phyloP scores from a whole-genome alignment of 2,888 invertebrate genomes.

The Melipona beecheii region DNA sequence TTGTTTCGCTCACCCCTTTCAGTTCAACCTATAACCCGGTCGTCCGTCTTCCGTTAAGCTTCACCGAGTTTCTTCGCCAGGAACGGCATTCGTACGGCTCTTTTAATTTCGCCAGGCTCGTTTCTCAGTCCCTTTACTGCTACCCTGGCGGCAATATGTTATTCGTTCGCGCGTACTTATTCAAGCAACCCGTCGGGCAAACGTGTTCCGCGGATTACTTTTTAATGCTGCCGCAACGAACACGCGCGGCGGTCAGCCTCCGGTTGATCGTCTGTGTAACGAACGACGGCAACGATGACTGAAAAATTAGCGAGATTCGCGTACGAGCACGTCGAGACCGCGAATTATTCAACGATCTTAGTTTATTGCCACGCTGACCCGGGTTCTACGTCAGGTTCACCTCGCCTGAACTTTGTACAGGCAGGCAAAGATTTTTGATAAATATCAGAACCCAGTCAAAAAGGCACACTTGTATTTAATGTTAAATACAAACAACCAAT shows the following conservation, averaged over 20 bases:
- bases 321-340: not conserved
- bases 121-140: constrained; percentile 8
- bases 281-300: not conserved
- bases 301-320: not conserved
- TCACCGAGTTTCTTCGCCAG: not conserved
- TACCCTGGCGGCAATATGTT: constrained; percentile 1
- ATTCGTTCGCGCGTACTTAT: not conserved
- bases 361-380: not conserved
- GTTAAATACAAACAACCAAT: too few species aligned
- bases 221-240: not conserved
- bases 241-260: not conserved
- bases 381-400: not conserved
- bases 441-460: too few species aligned
- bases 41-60: constrained; percentile 26
- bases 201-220: not conserved
- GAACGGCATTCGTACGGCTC: not conserved
- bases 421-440: too few species aligned
- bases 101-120: constrained; percentile 32
- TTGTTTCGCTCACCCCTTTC: constrained; percentile 12
- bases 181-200: not conserved
- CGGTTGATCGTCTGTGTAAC: not conserved
- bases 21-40: not conserved
- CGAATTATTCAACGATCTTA: constrained; percentile 4
- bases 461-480: too few species aligned
- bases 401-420: too few species aligned